Base-by-base conservation (phyloP, 1,140 invertebrate genomes). In the Neotoxoptera formosana region DNA sequence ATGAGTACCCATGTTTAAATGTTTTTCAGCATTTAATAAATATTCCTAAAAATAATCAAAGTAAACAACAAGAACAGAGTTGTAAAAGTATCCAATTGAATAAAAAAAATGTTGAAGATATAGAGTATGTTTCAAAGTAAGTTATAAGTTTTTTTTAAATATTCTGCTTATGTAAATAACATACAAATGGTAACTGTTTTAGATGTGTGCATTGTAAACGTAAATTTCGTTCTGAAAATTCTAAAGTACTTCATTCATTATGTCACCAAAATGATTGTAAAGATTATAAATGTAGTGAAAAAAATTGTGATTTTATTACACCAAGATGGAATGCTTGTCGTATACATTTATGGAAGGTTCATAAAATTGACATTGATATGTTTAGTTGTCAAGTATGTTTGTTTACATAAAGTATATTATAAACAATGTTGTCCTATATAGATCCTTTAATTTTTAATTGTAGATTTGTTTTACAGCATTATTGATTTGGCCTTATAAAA, bases 271-370 rank as follows among this genome's bases (percentile, higher is more conserved):
- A 86, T 83, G 92, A 93, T 60, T 60, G 87, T 53, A 90, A 91
- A 93, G 93, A 90, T 21, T 94, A 94, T 87, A 90, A 89, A 30
- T 94, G 94, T 90, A 93, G 91, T n/a, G 91, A 94, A 93, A 90
- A 90, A 60, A 36, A 93, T 84, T 94, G 94, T 93, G 81, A 53
- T 48, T 51, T 91, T 36, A 67, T 51, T 17, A 94, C 94, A 88
- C 14, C 91, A 25, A 94, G 94, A 34, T 94, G 94, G 94, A 67
- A 84, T 30, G 56, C 87, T 30, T 94, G 94, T 91, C 86, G 94
- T n/a, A 96, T 96, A 67, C 97, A 98, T 95, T 95, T 98, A n/a
- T 98, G 97, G 97, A 96, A 96, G 83, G 94, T 95, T 0, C 97
- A 98, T 95, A 95, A 96, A 81, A 96, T 98, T 41, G 97, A 98